Evolutionary conservation across 2,888 invertebrate genomes (phyloP).

Genomic region (Cheilosia vernalis): DNA sequence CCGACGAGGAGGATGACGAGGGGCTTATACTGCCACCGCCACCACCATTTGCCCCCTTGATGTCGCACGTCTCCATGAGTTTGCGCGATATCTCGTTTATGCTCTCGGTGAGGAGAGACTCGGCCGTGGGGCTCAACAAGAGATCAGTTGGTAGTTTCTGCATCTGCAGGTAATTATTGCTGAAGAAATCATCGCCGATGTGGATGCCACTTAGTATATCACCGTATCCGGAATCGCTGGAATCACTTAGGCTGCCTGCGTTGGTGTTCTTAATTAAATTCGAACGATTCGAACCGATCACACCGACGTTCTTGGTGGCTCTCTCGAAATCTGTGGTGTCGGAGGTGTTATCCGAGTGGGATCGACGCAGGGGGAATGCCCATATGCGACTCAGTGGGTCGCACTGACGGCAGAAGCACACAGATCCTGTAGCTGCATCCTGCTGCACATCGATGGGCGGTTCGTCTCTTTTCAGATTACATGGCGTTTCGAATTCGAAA

Average conservation of each 20-base stretch:
- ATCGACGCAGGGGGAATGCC: constrained; percentile 83
- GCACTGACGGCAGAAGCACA: constrained; percentile 79
- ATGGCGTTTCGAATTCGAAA: constrained; percentile 57
- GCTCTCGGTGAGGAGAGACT: constrained; percentile 82
- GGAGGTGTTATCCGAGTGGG: constrained; percentile 81
- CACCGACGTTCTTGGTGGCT: constrained; percentile 81
- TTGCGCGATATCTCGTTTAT: constrained; percentile 83
- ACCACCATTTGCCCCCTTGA: constrained; percentile 72
- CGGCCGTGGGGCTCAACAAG: constrained; percentile 77
- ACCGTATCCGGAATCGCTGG: constrained; percentile 80
- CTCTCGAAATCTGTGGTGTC: constrained; percentile 77
- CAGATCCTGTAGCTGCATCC: constrained; percentile 56
- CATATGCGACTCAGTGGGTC: constrained; percentile 83
- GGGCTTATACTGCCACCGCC: constrained; percentile 28
- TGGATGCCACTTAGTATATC: constrained; percentile 82
- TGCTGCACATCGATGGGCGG: constrained; percentile 38
- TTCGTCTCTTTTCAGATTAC: constrained; percentile 57
- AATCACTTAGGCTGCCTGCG: constrained; percentile 79
- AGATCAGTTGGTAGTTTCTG: constrained; percentile 69
- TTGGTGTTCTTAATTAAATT: constrained; percentile 53
- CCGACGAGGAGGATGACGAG: constrained; percentile 69
- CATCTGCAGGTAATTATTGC: constrained; percentile 57
- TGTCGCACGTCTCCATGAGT: constrained; percentile 83
- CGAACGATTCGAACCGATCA: constrained; percentile 81
- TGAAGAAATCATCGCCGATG: constrained; percentile 82